Percentiles rank a stretch among this genome's conserved stretches.
Evolutionary conservation across 1,140 invertebrate species (phyloP).

Genomic region (Uloborus diversus): DNA sequence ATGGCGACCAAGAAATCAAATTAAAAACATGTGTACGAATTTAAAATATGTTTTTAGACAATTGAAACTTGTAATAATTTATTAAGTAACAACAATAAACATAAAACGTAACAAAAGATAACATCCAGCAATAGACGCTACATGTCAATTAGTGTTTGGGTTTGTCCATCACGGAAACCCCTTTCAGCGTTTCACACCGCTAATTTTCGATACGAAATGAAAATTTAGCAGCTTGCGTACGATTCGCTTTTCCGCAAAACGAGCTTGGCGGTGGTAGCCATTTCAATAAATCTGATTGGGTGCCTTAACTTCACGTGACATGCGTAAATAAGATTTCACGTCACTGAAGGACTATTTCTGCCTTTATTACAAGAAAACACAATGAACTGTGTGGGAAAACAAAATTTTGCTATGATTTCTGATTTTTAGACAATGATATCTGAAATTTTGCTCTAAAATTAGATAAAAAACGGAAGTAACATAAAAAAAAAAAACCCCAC

Average conservation of each 20-base stretch:
- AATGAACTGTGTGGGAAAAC: too few relatives aligned
- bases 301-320: conserved; percentile 42
- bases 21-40: conserved; percentile 47
- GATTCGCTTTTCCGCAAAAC: conserved; percentile 55
- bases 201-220: conserved; percentile 54
- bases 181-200: not conserved
- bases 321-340: conserved; percentile 17
- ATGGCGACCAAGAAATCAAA: conserved; percentile 49
- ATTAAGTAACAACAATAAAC: conserved; percentile 21
- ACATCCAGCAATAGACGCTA: conserved; percentile 1
- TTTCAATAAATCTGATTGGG: conserved; percentile 40
- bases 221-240: conserved; percentile 51
- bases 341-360: not conserved
- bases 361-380: too few relatives aligned
- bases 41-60: not conserved
- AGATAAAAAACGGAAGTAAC: too few relatives aligned
- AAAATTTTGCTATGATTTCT: too few relatives aligned
- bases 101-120: conserved; percentile 11
- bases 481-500: too few relatives aligned
- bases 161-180: not conserved
- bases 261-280: conserved; percentile 49
- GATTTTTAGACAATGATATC: too few relatives aligned
- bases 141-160: conserved; percentile 24
- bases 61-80: conserved; percentile 7
- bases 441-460: too few relatives aligned